These are phyloP conservation scores for Drosophila barbarae DNA, from an alignment of 2,888 invertebrate species.

Conservation along the genomic window DNA sequence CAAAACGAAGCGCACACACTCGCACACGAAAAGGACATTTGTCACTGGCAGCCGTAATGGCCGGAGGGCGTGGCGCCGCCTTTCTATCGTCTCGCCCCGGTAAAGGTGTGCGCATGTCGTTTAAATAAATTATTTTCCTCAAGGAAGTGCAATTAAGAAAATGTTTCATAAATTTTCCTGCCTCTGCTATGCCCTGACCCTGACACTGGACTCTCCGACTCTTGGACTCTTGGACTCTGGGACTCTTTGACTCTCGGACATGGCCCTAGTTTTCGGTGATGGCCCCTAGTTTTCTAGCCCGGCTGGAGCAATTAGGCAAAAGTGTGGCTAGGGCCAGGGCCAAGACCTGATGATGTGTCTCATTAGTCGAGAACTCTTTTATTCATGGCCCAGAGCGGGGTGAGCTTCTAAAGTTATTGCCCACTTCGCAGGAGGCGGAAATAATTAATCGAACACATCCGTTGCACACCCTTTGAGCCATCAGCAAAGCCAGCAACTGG, in stretches of 20 bases:
- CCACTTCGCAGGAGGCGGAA: conserved; percentile 35
- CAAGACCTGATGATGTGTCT: conserved; percentile 36
- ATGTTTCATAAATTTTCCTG: conserved; percentile 78
- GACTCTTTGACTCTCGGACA: not conserved
- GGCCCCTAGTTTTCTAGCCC: conserved; percentile 15
- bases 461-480: conserved; percentile 41
- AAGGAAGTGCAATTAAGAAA: conserved; percentile 79
- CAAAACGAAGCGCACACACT: conserved; percentile 2
- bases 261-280: conserved; percentile 10
- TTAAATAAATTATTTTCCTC: conserved; percentile 79
- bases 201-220: conserved; percentile 22
- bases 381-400: conserved; percentile 15
- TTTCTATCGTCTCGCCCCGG: not conserved
- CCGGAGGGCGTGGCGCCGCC: conserved; percentile 19
- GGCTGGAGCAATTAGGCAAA: conserved; percentile 33
- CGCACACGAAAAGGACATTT: conserved; percentile 42
- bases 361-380: conserved; percentile 37
- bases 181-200: conserved; percentile 42
- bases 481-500: conserved; percentile 28
- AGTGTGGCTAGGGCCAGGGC: conserved; percentile 19
- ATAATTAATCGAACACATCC: conserved; percentile 46
- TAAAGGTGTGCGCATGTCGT: conserved; percentile 76
- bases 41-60: conserved; percentile 40
- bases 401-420: conserved; percentile 33
- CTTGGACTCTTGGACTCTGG: not conserved